Conservation (phyloP, 1,140 invertebrate genomes). For the Batillaria attramentaria region DNA sequence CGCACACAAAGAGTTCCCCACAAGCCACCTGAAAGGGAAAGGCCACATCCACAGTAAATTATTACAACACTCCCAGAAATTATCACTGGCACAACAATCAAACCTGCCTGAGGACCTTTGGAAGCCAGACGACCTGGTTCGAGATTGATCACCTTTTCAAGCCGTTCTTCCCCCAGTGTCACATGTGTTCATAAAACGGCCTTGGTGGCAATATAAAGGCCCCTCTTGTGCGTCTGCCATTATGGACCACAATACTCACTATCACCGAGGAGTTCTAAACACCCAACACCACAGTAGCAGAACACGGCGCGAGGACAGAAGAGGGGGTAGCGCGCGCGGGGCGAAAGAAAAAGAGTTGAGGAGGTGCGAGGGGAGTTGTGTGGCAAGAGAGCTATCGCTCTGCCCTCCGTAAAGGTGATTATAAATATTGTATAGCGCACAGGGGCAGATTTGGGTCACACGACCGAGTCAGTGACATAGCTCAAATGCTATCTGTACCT, state of each 20-base stretch:
- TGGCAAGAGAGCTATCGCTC: conserved; percentile 6
- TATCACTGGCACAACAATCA: no score
- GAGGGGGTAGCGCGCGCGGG: background rate
- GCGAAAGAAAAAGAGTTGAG: background rate
- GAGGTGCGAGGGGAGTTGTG: background rate
- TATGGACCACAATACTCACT: background rate
- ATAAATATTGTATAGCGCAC: conserved; percentile 28
- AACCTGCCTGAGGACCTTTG: no score
- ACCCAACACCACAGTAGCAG: conserved; percentile 5
- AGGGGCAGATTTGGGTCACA: conserved; percentile 26
- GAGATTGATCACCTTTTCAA: conserved; percentile 27
- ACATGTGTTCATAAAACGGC: conserved; percentile 13
- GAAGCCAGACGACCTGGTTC: no score
- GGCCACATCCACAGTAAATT: no score
- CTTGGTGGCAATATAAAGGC: conserved; percentile 12
- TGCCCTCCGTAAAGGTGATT: conserved; percentile 16
- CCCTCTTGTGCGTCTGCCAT: conserved; percentile 14
- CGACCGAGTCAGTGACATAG: conserved; percentile 18
- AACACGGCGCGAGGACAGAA: background rate
- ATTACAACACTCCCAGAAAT: no score
- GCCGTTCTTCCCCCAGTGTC: conserved; percentile 8
- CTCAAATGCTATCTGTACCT: conserved; percentile 25
- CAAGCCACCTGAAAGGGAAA: no score
- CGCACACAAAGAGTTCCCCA: no score
- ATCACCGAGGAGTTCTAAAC: background rate